Evolutionary conservation across 1,140 invertebrate genomes (phyloP).

Genomic region (Zaprionus capensis): DNA sequence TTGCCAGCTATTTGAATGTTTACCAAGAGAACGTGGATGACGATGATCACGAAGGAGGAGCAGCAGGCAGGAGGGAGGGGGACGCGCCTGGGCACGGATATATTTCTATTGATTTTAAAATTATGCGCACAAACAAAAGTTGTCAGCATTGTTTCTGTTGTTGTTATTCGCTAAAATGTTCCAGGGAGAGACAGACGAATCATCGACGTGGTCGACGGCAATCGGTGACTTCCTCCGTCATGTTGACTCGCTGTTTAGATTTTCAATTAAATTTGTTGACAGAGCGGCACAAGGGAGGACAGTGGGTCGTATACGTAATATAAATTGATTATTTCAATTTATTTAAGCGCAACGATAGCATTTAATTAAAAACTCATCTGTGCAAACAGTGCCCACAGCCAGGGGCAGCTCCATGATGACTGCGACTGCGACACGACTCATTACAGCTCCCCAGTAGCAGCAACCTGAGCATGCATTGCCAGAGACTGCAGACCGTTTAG

Average conservation of each 20-base stretch:
- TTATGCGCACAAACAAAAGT: conserved; percentile 82
- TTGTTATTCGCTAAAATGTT: conserved; percentile 44
- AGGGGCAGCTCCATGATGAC: conserved; percentile 7
- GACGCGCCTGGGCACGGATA: conserved; percentile 62
- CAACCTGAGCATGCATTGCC: neutral
- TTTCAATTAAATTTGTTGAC: conserved; percentile 84
- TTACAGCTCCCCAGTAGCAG: conserved; percentile 79
- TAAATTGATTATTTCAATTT: conserved; percentile 83
- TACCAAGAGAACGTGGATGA: conserved; percentile 36
- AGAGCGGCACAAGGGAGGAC: conserved; percentile 9
- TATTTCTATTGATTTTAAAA: conserved; percentile 84
- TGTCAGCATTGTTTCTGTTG: conserved; percentile 26
- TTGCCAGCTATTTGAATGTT: conserved; percentile 66
- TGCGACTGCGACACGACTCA: conserved; percentile 68
- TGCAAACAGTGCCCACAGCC: conserved; percentile 57
- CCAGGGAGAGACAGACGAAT: conserved; percentile 2
- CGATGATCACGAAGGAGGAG: conserved; percentile 20
- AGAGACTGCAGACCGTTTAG: conserved; percentile 14
- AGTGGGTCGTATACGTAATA: conserved; percentile 69
- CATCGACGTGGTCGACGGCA: conserved; percentile 36
- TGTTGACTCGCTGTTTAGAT: conserved; percentile 83
- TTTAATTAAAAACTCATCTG: conserved; percentile 82
- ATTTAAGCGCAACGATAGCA: conserved; percentile 82
- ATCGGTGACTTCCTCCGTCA: conserved; percentile 50
- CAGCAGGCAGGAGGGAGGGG: conserved; percentile 5